Base-by-base conservation (phyloP, 2,113 vertebrate genomes). In the Xerus inauris region DNA sequence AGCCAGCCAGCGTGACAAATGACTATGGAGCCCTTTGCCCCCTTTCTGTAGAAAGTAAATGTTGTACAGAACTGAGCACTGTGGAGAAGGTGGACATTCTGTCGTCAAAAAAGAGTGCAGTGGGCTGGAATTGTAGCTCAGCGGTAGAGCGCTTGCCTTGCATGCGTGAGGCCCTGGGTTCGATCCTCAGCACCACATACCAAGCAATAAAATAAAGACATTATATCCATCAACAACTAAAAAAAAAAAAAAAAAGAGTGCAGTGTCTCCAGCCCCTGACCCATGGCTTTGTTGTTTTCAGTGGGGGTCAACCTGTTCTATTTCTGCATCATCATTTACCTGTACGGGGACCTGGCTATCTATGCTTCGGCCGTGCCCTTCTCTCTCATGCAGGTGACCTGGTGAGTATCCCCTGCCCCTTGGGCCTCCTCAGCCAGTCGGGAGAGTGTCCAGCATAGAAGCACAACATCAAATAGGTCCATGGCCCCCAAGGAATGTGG, bases 231-330 rank as follows among this genome's bases (percentile, higher is more conserved):
- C n/a, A n/a, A n/a, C n/a, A n/a, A n/a, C n/a, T n/a, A n/a, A n/a
- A n/a, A n/a, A 1, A 30, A 69, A 26, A 59, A 45, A 35, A n/a
- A 1, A 30, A 69, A 26, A 59, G 51, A 35, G 30, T 1, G 6
- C 47, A 0, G 4, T 1, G 26, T 40, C 38, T 20, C 45, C 24
- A 16, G 19, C 77, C 88, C 45, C 84, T 97, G 90, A 95, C 96
- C 6, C 0, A 17, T 62, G 38, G 20, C 71, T 87, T 42, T 89
- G 71, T 98, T 95, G 88, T 94, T 97, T 98, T 20, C 99, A 99
- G 99, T 99, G 94, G 99, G 99, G 1, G 99, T 99, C 98, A 99
- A 99, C 97, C 98, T 99, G 98, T 99, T 99, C 98, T 99, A 99
- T 98, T 99, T 99, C 99, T 99, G 99, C 98, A 99, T 99, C 97